Base-by-base conservation (phyloP, 2,797 vertebrate species). In the Lepus oiostolus region DNA sequence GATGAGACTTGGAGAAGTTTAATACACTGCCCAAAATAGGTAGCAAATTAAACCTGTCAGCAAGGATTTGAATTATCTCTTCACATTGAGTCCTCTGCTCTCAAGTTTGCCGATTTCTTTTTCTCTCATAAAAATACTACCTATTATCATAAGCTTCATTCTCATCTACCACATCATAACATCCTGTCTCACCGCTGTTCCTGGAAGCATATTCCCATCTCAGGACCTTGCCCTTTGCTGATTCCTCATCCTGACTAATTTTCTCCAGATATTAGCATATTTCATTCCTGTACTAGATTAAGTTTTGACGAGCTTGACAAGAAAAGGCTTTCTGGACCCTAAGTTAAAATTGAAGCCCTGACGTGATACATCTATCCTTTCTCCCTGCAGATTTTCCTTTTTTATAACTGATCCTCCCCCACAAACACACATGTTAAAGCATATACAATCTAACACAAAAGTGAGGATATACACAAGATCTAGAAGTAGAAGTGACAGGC, bases 341-440 rank as follows among this genome's bases (percentile, higher is more conserved):
- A 89, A 77, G 52, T 52, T 88, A 81, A 81, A 95, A 65, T 24
- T 79, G 84, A 95, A 94, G 17, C 54, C 35, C 47, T 58, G 32
- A 93, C 62, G 24, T 77, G 5, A 62, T 22, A 74, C 2, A 60
- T 62, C 1, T 24, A 80, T 84, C 83, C 9, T n/a, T 92, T 76
- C 42, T 91, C 14, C 35, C 38, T 86, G 62, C 4, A 17, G 26
- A 75, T 21, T 90, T 3, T 90, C 63, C 16, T 72, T 94, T 88
- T 88, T n/a, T 54, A 2, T 70, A 90, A 83, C 47, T 14, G n/a
- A 82, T 68, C 4, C 1, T 5, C 11, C 60, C 54, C 14, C 7
- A 88, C 17, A 85, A 68, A 77, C 19, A 63, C 3, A 87, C 8
- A n/a, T 35, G 60, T 76, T 90, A 90, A 80, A 86, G 1, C 19